These are phyloP conservation scores for Proteles cristata DNA, from an alignment of 2,113 vertebrate genomes.

Conservation along the genomic window DNA sequence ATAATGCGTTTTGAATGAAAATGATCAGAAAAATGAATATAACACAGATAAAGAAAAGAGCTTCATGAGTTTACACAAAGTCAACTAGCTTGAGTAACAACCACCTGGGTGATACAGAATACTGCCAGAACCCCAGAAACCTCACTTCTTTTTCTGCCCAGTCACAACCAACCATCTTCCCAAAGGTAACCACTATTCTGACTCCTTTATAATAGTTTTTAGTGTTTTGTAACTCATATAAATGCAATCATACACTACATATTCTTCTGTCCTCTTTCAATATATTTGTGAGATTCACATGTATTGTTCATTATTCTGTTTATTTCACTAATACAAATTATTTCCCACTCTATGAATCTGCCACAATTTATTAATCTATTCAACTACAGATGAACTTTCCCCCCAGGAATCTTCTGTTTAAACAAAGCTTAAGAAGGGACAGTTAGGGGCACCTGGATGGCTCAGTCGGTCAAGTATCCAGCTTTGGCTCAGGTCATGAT, in stretches of 20 bases:
- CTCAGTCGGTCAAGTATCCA: too few relatives aligned
- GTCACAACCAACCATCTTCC: neutral
- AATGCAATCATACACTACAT: neutral
- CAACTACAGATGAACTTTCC: neutral
- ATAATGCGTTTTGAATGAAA: neutral
- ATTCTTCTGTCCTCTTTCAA: neutral
- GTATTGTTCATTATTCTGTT: neutral
- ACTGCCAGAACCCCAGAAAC: neutral
- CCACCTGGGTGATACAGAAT: neutral
- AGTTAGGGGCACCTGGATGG: neutral
- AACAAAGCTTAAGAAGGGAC: slow-evolving; percentile 7
- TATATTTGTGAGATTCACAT: neutral
- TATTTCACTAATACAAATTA: neutral
- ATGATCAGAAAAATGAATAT: neutral
- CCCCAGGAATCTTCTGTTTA: neutral
- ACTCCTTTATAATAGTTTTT: neutral
- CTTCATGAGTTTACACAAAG: neutral
- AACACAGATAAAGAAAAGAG: neutral
- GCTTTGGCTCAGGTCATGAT: too few relatives aligned
- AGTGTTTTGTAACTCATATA: neutral
- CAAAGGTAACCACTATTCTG: neutral
- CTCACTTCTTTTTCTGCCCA: neutral
- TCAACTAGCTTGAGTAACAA: neutral
- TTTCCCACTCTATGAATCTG: neutral
- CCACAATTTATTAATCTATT: neutral